Percentiles rank a stretch among this genome's conserved stretches.
These are phyloP conservation scores for Plotosus lineatus DNA, from an alignment of 2,113 vertebrate species.

Conservation along the genomic window DNA sequence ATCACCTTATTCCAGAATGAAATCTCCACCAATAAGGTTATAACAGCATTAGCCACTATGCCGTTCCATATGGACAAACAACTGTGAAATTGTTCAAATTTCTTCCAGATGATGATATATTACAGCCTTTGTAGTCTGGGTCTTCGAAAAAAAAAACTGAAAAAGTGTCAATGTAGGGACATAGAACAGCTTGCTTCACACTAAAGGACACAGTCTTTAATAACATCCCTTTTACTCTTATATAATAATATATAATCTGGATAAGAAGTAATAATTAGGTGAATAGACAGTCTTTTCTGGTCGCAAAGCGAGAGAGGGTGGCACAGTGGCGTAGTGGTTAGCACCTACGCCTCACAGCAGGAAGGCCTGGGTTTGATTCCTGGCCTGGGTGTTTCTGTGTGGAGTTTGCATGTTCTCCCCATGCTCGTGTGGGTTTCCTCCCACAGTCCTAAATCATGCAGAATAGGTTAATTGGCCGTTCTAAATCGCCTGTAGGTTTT, in stretches of 20 bases:
- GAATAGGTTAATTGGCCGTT: too few relatives aligned
- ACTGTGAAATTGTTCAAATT: not conserved
- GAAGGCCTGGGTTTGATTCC: too few relatives aligned
- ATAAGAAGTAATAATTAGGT: not conserved
- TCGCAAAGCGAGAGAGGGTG: too few relatives aligned
- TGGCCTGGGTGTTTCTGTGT: too few relatives aligned
- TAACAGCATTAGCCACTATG: not conserved
- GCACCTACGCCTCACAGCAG: too few relatives aligned
- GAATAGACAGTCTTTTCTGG: not conserved
- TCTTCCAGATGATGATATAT: not conserved
- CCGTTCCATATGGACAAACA: not conserved
- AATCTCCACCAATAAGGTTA: not conserved
- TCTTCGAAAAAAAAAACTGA: conserved; percentile 26
- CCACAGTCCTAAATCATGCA: too few relatives aligned
- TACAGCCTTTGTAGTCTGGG: conserved; percentile 8
- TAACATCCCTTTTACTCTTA: not conserved
- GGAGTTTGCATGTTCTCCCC: too few relatives aligned
- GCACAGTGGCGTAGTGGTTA: too few relatives aligned
- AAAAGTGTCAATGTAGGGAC: not conserved
- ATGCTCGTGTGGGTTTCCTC: too few relatives aligned
- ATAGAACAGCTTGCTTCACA: not conserved
- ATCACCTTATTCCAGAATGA: not conserved
- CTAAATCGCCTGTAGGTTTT: too few relatives aligned
- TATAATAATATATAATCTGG: not conserved
- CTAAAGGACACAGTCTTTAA: not conserved